Evolutionary conservation across 2,113 vertebrate species (phyloP).

Genomic region (Galemys pyrenaicus): DNA sequence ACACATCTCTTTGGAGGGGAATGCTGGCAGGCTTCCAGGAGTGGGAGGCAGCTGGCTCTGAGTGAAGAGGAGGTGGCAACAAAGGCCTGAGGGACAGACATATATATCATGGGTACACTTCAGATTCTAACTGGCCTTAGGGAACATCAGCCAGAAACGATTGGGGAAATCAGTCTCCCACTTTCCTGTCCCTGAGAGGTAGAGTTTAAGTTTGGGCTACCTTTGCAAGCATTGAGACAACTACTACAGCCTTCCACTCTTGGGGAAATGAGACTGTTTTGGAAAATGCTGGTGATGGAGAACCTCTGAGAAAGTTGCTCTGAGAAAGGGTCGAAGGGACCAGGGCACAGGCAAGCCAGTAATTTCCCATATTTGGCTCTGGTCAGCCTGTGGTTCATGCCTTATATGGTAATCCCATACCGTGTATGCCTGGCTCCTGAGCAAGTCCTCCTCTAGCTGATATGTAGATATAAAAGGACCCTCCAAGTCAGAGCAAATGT

Average conservation of each 20-base stretch:
- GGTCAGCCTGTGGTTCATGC: neutral
- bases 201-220: neutral
- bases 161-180: neutral
- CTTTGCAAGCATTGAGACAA: neutral
- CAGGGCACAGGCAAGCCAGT: too few species aligned
- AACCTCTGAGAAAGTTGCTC: neutral
- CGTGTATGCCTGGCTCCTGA: neutral
- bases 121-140: neutral
- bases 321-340: too few species aligned
- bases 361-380: neutral
- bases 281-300: neutral
- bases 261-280: neutral
- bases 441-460: neutral
- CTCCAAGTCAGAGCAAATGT: neutral
- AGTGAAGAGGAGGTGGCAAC: slow-evolving; percentile 52
- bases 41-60: slow-evolving; percentile 69
- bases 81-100: slow-evolving; percentile 62
- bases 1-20: slow-evolving; percentile 59
- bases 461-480: neutral
- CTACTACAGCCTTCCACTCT: neutral
- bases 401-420: neutral
- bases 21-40: slow-evolving; percentile 73
- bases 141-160: neutral
- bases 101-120: neutral
- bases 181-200: neutral